phyloP scores from a whole-genome alignment of 2,888 invertebrate genomes.

The Hirtodrosophila confusa region DNA sequence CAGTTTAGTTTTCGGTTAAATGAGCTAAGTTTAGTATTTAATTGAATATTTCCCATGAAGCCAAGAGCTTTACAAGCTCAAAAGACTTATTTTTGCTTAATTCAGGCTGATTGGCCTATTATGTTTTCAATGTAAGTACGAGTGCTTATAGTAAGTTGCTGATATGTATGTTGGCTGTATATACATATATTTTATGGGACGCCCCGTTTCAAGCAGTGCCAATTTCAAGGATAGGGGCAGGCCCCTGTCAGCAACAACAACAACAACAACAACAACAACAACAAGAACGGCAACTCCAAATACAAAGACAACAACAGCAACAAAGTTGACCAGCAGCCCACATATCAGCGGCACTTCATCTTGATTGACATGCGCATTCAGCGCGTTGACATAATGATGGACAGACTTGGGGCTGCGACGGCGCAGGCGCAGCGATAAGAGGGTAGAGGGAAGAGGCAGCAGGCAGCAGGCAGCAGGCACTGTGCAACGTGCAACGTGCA shows the following conservation, averaged over 20 bases:
- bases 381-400: conserved; percentile 84
- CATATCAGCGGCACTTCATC: conserved; percentile 82
- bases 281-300: conserved; percentile 14
- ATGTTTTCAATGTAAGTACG: conserved; percentile 1
- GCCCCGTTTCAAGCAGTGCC: conserved; percentile 1
- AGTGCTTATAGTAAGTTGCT: neutral
- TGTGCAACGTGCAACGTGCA: conserved; percentile 10
- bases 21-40: no score
- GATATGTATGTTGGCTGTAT: neutral
- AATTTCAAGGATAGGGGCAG: neutral
- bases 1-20: no score
- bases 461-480: conserved; percentile 8
- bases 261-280: conserved; percentile 15
- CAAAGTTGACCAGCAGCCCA: conserved; percentile 45
- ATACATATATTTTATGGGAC: neutral
- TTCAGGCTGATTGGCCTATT: conserved; percentile 18
- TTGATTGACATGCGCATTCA: conserved; percentile 85
- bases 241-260: conserved; percentile 21
- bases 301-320: neutral
- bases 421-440: conserved; percentile 47
- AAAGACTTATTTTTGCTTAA: no score
- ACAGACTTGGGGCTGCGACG: conserved; percentile 70
- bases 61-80: no score
- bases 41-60: no score
- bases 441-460: conserved; percentile 19